These are phyloP conservation scores for Elysia chlorotica DNA, from an alignment of 1,140 invertebrate species.

Conservation along the genomic window DNA sequence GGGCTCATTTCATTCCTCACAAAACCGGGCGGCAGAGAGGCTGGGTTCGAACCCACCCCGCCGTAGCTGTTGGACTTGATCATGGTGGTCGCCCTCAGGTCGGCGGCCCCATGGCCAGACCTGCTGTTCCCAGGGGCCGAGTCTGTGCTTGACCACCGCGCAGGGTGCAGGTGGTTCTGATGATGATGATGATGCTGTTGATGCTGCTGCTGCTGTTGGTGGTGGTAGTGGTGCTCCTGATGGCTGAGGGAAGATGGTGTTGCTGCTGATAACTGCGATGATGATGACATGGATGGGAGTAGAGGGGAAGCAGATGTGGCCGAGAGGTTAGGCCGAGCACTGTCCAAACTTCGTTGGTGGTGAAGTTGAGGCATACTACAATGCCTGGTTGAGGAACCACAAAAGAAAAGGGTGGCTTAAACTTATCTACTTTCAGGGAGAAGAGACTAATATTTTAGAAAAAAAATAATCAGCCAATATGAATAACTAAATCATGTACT, in stretches of 20 bases:
- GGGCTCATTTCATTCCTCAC: too few relatives aligned
- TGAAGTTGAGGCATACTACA: slow-evolving; percentile 2
- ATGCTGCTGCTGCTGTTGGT: too few relatives aligned
- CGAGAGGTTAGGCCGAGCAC: background rate
- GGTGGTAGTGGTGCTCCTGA: too few relatives aligned
- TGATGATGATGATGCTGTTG: too few relatives aligned
- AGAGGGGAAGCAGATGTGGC: too few relatives aligned
- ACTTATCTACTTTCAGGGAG: background rate
- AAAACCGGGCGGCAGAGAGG: background rate
- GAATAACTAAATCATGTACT: background rate
- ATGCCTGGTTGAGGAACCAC: background rate
- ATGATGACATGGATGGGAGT: too few relatives aligned
- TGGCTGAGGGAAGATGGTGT: too few relatives aligned
- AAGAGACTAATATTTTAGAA: background rate
- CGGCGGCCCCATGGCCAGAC: background rate
- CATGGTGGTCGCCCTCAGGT: slow-evolving; percentile 2
- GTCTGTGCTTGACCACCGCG: slow-evolving; percentile 62
- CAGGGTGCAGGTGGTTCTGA: background rate
- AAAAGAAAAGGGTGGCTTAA: background rate
- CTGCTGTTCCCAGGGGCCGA: slow-evolving; percentile 57
- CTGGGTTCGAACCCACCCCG: background rate
- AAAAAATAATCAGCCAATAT: background rate
- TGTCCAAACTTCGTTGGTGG: slow-evolving; percentile 16
- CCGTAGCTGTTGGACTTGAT: slow-evolving; percentile 13
- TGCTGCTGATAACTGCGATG: too few relatives aligned